A percentile compares a stretch with the other conserved stretches of the same genome.
These are phyloP conservation scores for Agraylea sexmaculata DNA, from an alignment of 1,140 invertebrate genomes.

Conservation along the genomic window DNA sequence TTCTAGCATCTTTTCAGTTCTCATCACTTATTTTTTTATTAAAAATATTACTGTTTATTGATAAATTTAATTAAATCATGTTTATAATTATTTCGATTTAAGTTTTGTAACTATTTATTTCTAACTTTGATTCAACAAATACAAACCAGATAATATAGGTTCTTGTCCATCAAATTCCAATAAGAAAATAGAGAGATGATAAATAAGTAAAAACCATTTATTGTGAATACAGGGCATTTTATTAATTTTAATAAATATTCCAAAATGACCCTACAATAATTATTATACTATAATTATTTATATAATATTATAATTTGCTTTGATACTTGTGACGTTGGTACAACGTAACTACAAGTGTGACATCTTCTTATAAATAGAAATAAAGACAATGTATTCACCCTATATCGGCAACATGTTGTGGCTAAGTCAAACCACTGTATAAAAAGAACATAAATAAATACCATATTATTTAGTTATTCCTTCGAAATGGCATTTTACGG, in stretches of 20 bases:
- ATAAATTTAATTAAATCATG: too few relatives aligned
- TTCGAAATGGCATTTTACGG: too few relatives aligned
- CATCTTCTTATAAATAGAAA: constrained; percentile 21
- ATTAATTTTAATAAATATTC: constrained; percentile 24
- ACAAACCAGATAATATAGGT: too few relatives aligned
- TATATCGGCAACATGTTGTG: constrained; percentile 16
- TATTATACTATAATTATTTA: constrained; percentile 22
- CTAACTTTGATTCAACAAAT: too few relatives aligned
- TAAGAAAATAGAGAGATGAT: not conserved
- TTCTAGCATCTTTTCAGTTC: too few relatives aligned
- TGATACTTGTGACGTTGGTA: constrained; percentile 24
- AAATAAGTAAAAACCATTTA: constrained; percentile 11
- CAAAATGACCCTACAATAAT: constrained; percentile 23
- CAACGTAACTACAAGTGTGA: constrained; percentile 23
- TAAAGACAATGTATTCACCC: constrained; percentile 21
- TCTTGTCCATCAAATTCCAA: too few relatives aligned
- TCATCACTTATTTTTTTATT: too few relatives aligned
- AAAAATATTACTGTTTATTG: too few relatives aligned
- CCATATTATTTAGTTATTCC: not conserved
- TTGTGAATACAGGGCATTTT: constrained; percentile 22
- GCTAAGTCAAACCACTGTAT: constrained; percentile 8
- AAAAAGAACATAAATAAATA: constrained; percentile 11
- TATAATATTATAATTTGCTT: constrained; percentile 22
- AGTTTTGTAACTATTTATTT: too few relatives aligned
- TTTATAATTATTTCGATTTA: too few relatives aligned